These are phyloP conservation scores for Trissolcus basalis DNA, from an alignment of 1,140 invertebrate genomes.

Conservation along the genomic window DNA sequence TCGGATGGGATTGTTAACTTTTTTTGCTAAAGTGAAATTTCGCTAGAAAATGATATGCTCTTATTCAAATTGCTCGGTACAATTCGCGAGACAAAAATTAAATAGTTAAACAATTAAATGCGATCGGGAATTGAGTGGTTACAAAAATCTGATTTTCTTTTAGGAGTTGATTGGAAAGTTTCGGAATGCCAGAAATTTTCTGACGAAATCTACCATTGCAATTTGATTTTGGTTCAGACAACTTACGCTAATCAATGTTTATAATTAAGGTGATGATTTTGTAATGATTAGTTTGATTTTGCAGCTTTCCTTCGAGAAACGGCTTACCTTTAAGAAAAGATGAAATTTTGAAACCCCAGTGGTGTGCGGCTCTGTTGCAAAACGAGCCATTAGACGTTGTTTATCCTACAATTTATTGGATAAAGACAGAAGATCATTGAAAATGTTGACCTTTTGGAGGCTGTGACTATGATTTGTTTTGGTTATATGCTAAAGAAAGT, in stretches of 20 bases:
- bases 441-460: constrained; percentile 32
- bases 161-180: constrained; percentile 23
- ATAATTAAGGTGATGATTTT: not conserved
- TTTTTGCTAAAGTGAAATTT: too few species aligned
- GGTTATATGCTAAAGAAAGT: constrained; percentile 22
- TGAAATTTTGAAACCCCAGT: not conserved
- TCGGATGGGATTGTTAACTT: too few species aligned
- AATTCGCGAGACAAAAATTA: too few species aligned
- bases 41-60: too few species aligned
- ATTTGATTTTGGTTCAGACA: not conserved
- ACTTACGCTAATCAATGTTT: not conserved
- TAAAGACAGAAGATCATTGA: constrained; percentile 20
- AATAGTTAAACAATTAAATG: too few species aligned
- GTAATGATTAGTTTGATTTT: constrained; percentile 1
- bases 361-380: constrained; percentile 1
- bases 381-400: constrained; percentile 19
- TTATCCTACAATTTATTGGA: constrained; percentile 11
- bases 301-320: constrained; percentile 5
- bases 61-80: too few species aligned
- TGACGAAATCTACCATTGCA: not conserved
- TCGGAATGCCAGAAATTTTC: constrained; percentile 3
- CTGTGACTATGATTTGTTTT: constrained; percentile 28
- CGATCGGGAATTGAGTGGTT: too few species aligned
- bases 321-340: constrained; percentile 1
- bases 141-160: too few species aligned